phyloP scores from a whole-genome alignment of 1,140 invertebrate genomes.

The Pseudomyrmex pallidus region DNA sequence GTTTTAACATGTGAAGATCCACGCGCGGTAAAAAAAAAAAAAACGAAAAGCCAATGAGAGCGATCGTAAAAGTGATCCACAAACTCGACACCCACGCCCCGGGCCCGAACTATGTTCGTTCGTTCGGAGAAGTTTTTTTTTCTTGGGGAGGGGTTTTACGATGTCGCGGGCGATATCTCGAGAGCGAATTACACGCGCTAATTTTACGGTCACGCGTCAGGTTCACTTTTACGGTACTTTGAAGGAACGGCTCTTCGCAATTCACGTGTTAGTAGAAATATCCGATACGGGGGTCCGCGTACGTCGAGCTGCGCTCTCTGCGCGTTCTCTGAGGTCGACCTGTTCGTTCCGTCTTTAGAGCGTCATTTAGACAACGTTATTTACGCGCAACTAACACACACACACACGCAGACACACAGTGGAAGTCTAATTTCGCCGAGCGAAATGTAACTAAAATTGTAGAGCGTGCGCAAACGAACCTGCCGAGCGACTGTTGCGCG shows the following conservation, averaged over 20 bases:
- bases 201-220: constrained; percentile 23
- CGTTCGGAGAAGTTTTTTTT: not conserved
- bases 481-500: not conserved
- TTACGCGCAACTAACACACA: not conserved
- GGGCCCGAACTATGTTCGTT: not conserved
- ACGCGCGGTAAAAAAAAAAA: constrained; percentile 36
- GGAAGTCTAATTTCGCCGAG: not conserved
- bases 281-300: not conserved
- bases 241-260: not conserved
- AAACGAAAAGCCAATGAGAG: constrained; percentile 55
- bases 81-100: constrained; percentile 53
- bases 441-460: constrained; percentile 9
- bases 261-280: not conserved
- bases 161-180: not conserved
- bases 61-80: constrained; percentile 6
- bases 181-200: constrained; percentile 13
- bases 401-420: not conserved
- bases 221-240: constrained; percentile 23
- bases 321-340: not conserved
- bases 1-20: too few species aligned
- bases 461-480: not conserved
- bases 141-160: not conserved
- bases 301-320: not conserved
- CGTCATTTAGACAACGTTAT: not conserved
- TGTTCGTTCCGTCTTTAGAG: not conserved